Conservation (phyloP, 2,797 vertebrate species). For the Acipenser ruthenus region DNA sequence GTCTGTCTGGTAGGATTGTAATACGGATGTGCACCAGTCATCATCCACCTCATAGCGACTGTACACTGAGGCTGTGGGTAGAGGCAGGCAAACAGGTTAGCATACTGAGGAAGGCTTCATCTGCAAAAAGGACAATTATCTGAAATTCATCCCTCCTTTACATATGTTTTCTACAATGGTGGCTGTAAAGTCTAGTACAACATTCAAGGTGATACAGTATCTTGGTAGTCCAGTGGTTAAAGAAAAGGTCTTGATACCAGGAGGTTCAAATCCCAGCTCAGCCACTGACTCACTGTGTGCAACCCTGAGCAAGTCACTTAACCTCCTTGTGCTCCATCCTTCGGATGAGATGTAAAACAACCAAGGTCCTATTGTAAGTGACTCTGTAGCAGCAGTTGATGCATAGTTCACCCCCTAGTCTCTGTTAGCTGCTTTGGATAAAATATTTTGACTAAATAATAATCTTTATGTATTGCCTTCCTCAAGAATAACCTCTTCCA, state of each 20-base stretch:
- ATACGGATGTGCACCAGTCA: slow-evolving; percentile 51
- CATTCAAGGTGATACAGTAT: no score
- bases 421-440: neutral
- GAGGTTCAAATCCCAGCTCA: no score
- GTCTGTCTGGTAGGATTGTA: slow-evolving; percentile 47
- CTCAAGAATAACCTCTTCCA: neutral
- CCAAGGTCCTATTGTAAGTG: no score
- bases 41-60: slow-evolving; percentile 51
- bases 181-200: neutral
- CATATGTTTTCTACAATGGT: neutral
- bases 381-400: no score
- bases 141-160: no score
- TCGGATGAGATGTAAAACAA: no score
- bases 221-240: no score
- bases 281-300: no score
- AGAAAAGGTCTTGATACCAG: no score
- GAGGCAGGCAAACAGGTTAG: neutral
- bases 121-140: neutral
- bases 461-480: neutral
- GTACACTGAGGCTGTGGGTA: slow-evolving; percentile 50
- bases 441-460: neutral
- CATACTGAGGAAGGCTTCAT: neutral
- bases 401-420: neutral
- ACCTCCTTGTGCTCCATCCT: no score
- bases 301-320: no score